Percentiles rank a stretch among this genome's conserved stretches.
Conservation (phyloP, 1,140 invertebrate genomes). For the Idris sp. region DNA sequence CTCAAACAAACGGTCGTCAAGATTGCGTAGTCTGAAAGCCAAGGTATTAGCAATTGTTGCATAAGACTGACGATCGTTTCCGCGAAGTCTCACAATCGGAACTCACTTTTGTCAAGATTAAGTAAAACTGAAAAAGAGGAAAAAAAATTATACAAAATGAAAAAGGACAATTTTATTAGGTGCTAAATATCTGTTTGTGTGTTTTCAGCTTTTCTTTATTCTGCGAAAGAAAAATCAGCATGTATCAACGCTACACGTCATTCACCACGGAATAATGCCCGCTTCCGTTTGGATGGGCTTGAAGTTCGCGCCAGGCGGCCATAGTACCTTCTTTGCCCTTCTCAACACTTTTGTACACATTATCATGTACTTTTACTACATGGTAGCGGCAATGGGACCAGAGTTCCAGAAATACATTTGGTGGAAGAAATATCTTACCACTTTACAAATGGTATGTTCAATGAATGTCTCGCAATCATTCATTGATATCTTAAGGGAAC, state of each 20-base stretch:
- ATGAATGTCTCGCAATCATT: too few relatives aligned
- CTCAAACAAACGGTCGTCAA: conserved; percentile 21
- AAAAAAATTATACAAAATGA: too few relatives aligned
- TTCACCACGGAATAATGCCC: conserved; percentile 97
- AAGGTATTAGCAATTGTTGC: conserved; percentile 23
- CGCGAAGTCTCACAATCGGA: conserved; percentile 16
- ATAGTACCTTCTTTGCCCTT: conserved; percentile 93
- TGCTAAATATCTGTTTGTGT: conserved; percentile 17
- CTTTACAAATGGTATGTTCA: conserved; percentile 90
- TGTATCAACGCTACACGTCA: conserved; percentile 94
- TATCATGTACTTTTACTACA: conserved; percentile 97
- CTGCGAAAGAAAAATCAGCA: conserved; percentile 94
- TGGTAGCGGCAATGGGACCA: conserved; percentile 93
- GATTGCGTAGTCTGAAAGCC: conserved; percentile 21
- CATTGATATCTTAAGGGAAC: too few relatives aligned
- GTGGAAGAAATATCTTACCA: conserved; percentile 97
- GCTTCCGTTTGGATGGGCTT: conserved; percentile 97
- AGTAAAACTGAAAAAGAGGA: conserved; percentile 3
- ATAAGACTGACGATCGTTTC: conserved; percentile 24
- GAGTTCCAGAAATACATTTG: conserved; percentile 93
- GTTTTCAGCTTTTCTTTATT: conserved; percentile 92
- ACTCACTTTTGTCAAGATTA: conserved; percentile 14
- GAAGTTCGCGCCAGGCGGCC: conserved; percentile 96
- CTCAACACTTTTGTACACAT: conserved; percentile 96
- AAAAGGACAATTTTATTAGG: conserved; percentile 12